Evolutionary conservation across 2,113 vertebrate species (phyloP).

Genomic region (Chascanopsetta lugubris): DNA sequence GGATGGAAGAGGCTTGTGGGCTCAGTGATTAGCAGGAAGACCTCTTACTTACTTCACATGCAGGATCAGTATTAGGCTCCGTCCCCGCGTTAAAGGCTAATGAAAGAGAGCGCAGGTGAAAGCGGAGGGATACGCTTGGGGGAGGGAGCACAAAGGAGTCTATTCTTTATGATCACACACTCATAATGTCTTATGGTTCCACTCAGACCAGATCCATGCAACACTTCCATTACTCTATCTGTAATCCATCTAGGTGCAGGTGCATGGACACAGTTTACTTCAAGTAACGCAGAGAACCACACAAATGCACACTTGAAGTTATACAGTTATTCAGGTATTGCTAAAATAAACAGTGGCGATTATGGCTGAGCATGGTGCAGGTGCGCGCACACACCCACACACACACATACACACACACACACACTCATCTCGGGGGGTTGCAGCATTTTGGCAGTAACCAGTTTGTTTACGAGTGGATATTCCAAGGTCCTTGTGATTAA

Average conservation of each 20-base stretch:
- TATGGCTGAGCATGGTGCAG: too few relatives aligned
- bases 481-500: conserved; percentile 82
- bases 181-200: conserved; percentile 12
- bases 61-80: conserved; percentile 50
- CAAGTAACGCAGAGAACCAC: too few relatives aligned
- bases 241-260: conserved; percentile 9
- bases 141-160: not conserved
- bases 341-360: too few relatives aligned
- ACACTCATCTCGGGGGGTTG: conserved; percentile 36
- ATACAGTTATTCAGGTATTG: too few relatives aligned
- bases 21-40: conserved; percentile 64
- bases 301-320: too few relatives aligned
- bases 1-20: conserved; percentile 36
- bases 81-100: conserved; percentile 50
- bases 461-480: conserved; percentile 74
- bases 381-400: too few relatives aligned
- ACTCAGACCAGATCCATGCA: conserved; percentile 11
- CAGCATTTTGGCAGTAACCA: conserved; percentile 47
- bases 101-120: conserved; percentile 49
- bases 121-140: conserved; percentile 14
- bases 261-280: conserved; percentile 37
- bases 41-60: conserved; percentile 60
- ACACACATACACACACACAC: conserved; percentile 36
- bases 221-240: conserved; percentile 15
- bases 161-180: conserved; percentile 23